Evolutionary conservation across 2,113 vertebrate species (phyloP), one percentile per base, ranked within the genome.

Genomic region (Sturnira hondurensis): DNA sequence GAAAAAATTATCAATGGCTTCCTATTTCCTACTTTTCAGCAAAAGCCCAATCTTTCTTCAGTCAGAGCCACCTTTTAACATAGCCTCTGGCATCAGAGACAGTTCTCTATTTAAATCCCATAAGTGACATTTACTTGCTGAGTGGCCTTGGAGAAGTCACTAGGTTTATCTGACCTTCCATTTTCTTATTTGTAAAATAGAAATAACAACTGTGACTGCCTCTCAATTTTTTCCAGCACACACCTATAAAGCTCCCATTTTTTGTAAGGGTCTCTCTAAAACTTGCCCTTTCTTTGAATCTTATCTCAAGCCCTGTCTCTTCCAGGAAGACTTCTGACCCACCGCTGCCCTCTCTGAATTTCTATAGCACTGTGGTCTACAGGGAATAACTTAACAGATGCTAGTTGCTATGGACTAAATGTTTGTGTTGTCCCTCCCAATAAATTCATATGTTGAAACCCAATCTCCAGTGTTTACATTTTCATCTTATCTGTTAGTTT

Each of bases 401-500:
- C 41, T 56, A 26, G 52, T 38, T 56, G 56, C 43, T 82, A 63
- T 52, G 52, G 73, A 31, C 52, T 47, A 77, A 87, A 47, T 76
- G 67, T 86, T 65, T 74, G 54, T 86, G 41, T 77, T 33, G 31
- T 50, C 38, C 41, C 52, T 38, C 56, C 12, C n/a, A 6, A 45
- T 36, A 31, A 88, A 58, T 67, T 76, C 67, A n/a, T 74, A 82
- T 82, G 56, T 87, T 38, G 56, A 95, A 95, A 82, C 43, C 14
- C 65, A 67, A 91, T 67, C 45, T 33, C 58, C 38, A 63, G 33
- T 95, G 74, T 87, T 94, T 84, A 94, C 76, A 80, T 90, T 91
- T 94, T 94, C 91, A 9, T 94, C 67, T 89, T 86, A 84, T 94
- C 76, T 78, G 67, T 68, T 47, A 47, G 28, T 70, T 87, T 83